Evolutionary conservation across 2,797 vertebrate species (phyloP), one percentile per base, ranked within the genome.

Genomic region (Hoplostethus atlanticus): DNA sequence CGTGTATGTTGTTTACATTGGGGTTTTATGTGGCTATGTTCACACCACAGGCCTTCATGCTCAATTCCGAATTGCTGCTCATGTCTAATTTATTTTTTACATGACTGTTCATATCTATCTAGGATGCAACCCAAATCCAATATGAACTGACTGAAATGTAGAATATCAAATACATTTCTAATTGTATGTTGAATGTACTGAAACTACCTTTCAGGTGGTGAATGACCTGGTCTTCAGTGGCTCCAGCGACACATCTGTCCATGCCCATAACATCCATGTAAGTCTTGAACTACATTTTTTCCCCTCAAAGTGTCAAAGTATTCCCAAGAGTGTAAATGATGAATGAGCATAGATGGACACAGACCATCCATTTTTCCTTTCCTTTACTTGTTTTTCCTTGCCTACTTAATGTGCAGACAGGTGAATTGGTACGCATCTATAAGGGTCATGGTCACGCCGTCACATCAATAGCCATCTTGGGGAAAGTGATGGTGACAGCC

Each of bases 171-270:
- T 12, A 12, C 3, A 47, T 47, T 6, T 5, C 16, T 11, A 6
- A 6, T 40, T 25, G 16, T 68, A 6, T 13, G 3, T 38, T 10
- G 8, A 4, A 5, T 76, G 9, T 13, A 58, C 44, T 17, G 6
- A 48, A 16, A 25, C 28, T 53, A 5, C 7, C 34, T 50, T 77
- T 47, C 68, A 99, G 98, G 97, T 99, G 90, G 97, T 99, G 85
- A 99, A 99, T 78, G 97, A 99, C 84, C 93, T 99, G 73, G 97
- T 99, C 3, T 99, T 99, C 93, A 99, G 97, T 59, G 96, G 98
- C 64, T 99, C 98, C 85, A 98, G 97, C 53, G 97, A 99, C 79
- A 95, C 96, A n/a, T 96, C 96, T 21, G 97, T 99, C 58, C 97
- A 98, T 38, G 97, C 97, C 48, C 96, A 99, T 91, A 99, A 99